These are phyloP conservation scores for Lycaon pictus DNA, from an alignment of 2,113 vertebrate genomes.

Conservation along the genomic window DNA sequence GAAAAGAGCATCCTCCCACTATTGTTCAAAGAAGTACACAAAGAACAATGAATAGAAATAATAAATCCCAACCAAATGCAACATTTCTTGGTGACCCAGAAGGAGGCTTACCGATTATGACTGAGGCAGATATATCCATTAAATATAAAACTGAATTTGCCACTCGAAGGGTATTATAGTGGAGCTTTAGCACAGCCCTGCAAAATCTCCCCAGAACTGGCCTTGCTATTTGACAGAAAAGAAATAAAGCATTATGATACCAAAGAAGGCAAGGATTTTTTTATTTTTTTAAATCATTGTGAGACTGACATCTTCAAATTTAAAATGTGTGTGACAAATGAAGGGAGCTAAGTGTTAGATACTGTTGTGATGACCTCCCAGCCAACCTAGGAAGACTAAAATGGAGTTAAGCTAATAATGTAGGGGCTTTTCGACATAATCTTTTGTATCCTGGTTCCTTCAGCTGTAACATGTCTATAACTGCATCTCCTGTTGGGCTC, in stretches of 20 bases:
- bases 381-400: constrained; percentile 25
- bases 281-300: neutral
- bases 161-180: neutral
- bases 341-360: constrained; percentile 43
- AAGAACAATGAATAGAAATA: constrained; percentile 23
- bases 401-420: constrained; percentile 54
- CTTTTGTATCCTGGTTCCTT: constrained; percentile 40
- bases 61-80: neutral
- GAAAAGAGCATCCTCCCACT: neutral
- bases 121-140: constrained; percentile 1
- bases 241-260: neutral
- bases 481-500: constrained; percentile 63
- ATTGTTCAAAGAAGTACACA: neutral
- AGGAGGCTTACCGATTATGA: neutral
- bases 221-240: neutral
- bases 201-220: neutral
- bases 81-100: constrained; percentile 7
- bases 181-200: neutral
- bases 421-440: constrained; percentile 10
- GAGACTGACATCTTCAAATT: constrained; percentile 47
- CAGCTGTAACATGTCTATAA: neutral
- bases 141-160: neutral
- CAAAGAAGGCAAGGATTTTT: neutral
- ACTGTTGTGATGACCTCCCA: constrained; percentile 38
- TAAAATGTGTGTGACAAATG: constrained; percentile 58